Base-by-base conservation (phyloP, 2,888 invertebrate species). In the Folsomia manolachei region DNA sequence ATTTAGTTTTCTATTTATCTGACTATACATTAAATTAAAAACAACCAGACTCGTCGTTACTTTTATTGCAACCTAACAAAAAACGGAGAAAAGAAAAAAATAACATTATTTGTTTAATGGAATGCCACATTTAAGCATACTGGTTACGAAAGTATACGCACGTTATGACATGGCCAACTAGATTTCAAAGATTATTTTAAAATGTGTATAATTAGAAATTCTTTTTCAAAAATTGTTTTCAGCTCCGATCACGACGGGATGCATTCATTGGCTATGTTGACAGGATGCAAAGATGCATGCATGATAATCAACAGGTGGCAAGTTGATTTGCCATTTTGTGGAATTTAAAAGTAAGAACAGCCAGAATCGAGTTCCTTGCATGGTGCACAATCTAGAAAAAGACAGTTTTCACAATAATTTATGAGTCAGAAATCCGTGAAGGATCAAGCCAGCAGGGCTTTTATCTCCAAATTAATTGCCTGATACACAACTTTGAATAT, bases 201-300 rank as follows among this genome's bases (percentile, higher is more conserved):
- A 68, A 69, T 69, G 64, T 66, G 62, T 69, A 66, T 62, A 72
- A 52, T 70, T 61, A 39, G 65, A 70, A 67, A 71, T 61, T 60
- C 21, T 60, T 21, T 4, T 21, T 21, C 60, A 60, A 60, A 14
- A 51, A 60, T 19, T 19, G 4, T 19, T 60, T 60, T 60, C 21
- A n/a, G n/a, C 60, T 60, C 9, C 4, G 21, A 21, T 60, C n/a
- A 60, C 21, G 21, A 21, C 19, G 60, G n/a, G 19, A 21, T 60
- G 7, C n/a, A 60, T 60, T 60, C 60, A 60, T 9, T 51, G 51
- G 9, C 11, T 60, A 60, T 7, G 4, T 21, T 39, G 39, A 39
- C 39, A 39, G 39, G 39, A 39, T 39, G 39, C 14, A 14, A 39
- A 39, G 39, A 39, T 39, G 39, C 14, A 39, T 39, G 39, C 14